Evolutionary conservation across 2,888 invertebrate genomes (phyloP).

Genomic region (Busseola fusca): DNA sequence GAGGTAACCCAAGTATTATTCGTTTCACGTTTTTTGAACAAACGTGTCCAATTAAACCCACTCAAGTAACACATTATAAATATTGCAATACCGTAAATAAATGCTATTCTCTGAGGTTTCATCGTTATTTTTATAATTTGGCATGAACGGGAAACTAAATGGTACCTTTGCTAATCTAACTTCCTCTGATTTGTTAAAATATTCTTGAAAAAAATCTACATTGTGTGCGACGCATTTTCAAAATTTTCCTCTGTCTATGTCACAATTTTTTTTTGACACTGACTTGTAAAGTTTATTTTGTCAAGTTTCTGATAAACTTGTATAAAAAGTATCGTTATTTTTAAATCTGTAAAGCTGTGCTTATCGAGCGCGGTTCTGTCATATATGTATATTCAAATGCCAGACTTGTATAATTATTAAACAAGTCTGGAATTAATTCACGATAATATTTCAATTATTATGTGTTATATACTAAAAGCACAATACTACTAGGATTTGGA

Average conservation of each 20-base stretch:
- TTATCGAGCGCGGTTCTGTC: neutral
- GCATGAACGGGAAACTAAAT: neutral
- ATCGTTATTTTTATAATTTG: constrained; percentile 2
- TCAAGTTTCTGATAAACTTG: neutral
- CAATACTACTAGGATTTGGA: too few relatives aligned
- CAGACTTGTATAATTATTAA: too few relatives aligned
- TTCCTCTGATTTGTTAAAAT: too few relatives aligned
- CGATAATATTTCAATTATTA: too few relatives aligned
- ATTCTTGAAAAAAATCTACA: neutral
- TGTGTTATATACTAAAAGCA: too few relatives aligned
- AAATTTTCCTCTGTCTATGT: neutral
- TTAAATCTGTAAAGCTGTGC: neutral
- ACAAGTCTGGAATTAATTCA: too few relatives aligned
- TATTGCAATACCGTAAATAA: constrained; percentile 14
- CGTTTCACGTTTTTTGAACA: neutral
- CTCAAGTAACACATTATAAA: constrained; percentile 29
- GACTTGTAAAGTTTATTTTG: neutral
- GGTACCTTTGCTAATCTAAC: neutral
- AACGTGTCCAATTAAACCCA: neutral
- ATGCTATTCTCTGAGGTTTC: constrained; percentile 21
- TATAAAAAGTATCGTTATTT: neutral
- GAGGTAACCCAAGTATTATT: neutral
- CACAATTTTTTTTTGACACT: neutral
- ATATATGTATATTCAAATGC: too few relatives aligned
- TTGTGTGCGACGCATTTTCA: neutral